Evolutionary conservation across 2,888 invertebrate genomes (phyloP).

Genomic region (Nymphalis urticae): DNA sequence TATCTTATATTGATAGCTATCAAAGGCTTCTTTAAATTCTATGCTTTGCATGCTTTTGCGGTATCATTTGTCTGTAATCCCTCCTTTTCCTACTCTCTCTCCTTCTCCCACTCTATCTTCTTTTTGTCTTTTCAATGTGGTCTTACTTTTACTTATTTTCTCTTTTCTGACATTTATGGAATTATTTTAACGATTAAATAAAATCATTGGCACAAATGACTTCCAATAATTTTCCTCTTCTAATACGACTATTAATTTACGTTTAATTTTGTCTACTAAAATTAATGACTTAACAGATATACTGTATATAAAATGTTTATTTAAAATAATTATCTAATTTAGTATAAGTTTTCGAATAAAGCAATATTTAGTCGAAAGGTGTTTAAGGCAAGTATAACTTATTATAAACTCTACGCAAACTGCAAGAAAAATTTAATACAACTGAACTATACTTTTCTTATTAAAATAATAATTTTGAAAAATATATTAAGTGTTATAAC

Average conservation of each 20-base stretch:
- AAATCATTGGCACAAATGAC: conserved; percentile 9
- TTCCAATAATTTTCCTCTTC: conserved; percentile 17
- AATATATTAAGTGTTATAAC: too few species aligned
- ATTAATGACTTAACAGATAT: too few species aligned
- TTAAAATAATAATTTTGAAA: too few species aligned
- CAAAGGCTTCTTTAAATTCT: conserved; percentile 40
- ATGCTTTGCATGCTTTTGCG: conserved; percentile 41
- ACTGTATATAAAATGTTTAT: too few species aligned
- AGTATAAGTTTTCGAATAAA: too few species aligned
- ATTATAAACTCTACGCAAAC: too few species aligned
- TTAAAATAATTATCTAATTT: too few species aligned
- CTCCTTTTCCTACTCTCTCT: conserved; percentile 38
- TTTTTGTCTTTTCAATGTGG: conserved; percentile 24
- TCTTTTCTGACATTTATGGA: conserved; percentile 28
- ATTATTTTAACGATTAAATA: conserved; percentile 21
- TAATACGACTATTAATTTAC: conserved; percentile 8
- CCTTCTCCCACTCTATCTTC: conserved; percentile 18
- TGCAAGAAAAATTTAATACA: too few species aligned
- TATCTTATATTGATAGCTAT: conserved; percentile 41
- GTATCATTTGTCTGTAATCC: conserved; percentile 36
- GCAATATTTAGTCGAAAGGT: too few species aligned
- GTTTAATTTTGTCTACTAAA: background rate
- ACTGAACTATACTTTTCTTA: too few species aligned
- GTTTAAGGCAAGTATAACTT: too few species aligned
- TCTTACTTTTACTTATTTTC: conserved; percentile 34